These are phyloP conservation scores for Xylocampa areola DNA, from an alignment of 2,888 invertebrate species.

Conservation along the genomic window DNA sequence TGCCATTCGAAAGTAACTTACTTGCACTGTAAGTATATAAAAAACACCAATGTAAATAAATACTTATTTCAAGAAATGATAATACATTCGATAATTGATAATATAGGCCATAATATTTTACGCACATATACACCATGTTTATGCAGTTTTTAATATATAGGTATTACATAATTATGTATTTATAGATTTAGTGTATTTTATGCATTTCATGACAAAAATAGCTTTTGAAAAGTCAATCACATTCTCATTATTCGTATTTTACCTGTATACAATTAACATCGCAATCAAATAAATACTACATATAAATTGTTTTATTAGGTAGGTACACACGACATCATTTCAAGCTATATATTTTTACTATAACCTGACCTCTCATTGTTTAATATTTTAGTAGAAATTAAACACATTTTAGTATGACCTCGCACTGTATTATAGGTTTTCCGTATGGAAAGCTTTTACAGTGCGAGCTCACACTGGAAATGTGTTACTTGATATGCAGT, in stretches of 20 bases:
- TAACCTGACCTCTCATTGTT: too few relatives aligned
- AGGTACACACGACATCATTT: too few relatives aligned
- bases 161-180: background rate
- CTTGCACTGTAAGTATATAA: constrained; percentile 3
- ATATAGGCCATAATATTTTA: constrained; percentile 28
- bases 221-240: constrained; percentile 28
- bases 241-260: constrained; percentile 8
- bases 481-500: too few relatives aligned
- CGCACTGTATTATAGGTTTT: too few relatives aligned
- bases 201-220: constrained; percentile 1
- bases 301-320: too few relatives aligned
- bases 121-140: too few relatives aligned
- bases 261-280: background rate
- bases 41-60: constrained; percentile 30
- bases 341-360: too few relatives aligned
- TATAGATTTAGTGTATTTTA: constrained; percentile 10
- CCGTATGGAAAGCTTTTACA: too few relatives aligned
- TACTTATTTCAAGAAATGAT: constrained; percentile 40
- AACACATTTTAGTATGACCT: too few relatives aligned
- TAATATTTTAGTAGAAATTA: too few relatives aligned
- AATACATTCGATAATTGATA: constrained; percentile 26
- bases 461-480: too few relatives aligned
- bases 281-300: background rate
- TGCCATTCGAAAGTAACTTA: constrained; percentile 24
- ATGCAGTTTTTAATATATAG: too few relatives aligned